These are phyloP conservation scores for Paralinhomoeus sp. DNA, from an alignment of 2,888 invertebrate species.

Conservation along the genomic window DNA sequence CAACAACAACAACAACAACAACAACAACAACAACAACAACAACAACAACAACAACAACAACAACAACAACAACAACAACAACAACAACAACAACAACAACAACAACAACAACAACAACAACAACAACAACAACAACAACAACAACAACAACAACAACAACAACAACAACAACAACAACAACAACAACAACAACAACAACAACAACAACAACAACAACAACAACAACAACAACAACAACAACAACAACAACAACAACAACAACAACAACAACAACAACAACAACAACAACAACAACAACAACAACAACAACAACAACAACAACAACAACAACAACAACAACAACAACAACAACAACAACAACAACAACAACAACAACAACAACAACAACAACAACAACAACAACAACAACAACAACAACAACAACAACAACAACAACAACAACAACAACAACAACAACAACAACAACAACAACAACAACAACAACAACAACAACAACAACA, in stretches of 20 bases:
- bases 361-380: background rate
- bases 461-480: background rate
- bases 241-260: background rate
- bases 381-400: background rate
- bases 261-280: background rate
- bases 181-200: too few relatives aligned
- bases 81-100: too few relatives aligned
- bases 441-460: background rate
- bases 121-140: too few relatives aligned
- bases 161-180: too few relatives aligned
- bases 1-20: too few relatives aligned
- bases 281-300: constrained; percentile 2
- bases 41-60: too few relatives aligned
- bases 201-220: background rate
- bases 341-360: constrained; percentile 2
- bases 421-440: background rate
- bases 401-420: background rate
- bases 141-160: too few relatives aligned
- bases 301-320: constrained; percentile 1
- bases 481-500: background rate
- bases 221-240: background rate
- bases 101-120: too few relatives aligned
- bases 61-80: too few relatives aligned
- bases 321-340: background rate
- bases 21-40: too few relatives aligned